A percentile compares a stretch with the other conserved stretches of the same genome.
Conservation (phyloP, 2,888 invertebrate species). For the Penaeus monodon region DNA sequence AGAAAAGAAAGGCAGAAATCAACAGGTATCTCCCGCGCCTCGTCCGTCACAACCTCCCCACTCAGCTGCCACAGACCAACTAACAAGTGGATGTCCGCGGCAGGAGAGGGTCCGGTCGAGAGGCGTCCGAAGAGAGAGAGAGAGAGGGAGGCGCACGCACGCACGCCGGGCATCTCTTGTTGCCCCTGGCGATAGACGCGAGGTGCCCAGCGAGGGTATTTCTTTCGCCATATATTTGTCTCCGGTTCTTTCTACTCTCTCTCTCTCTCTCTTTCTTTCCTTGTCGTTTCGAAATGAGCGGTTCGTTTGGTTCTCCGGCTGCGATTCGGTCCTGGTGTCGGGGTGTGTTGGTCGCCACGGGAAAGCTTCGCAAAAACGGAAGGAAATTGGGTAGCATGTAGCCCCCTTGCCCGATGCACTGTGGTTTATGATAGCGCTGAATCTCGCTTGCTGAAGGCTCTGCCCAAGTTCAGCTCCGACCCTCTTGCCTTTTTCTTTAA, state of each 20-base stretch:
- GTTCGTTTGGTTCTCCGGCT: too few relatives aligned
- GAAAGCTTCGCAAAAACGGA: too few relatives aligned
- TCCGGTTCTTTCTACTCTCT: too few relatives aligned
- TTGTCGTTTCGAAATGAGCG: too few relatives aligned
- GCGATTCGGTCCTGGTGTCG: too few relatives aligned
- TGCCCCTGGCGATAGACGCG: background rate
- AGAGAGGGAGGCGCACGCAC: conserved; percentile 22
- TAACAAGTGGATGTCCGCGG: conserved; percentile 45
- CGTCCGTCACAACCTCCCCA: conserved; percentile 25
- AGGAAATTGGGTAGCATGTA: too few relatives aligned
- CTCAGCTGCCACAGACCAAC: conserved; percentile 34
- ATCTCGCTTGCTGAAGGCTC: conserved; percentile 18
- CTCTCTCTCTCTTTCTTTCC: too few relatives aligned
- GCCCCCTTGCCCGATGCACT: background rate
- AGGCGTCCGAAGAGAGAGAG: background rate
- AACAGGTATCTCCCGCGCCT: conserved; percentile 31
- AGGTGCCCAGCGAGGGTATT: background rate
- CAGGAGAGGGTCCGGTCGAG: background rate
- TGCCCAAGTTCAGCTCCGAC: conserved; percentile 3
- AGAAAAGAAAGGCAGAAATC: too few relatives aligned
- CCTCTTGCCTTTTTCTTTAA: background rate
- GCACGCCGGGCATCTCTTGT: background rate
- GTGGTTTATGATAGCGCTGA: conserved; percentile 47
- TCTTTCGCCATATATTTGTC: too few relatives aligned
- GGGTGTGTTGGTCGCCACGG: too few relatives aligned